phyloP scores from a whole-genome alignment of 2,113 vertebrate genomes.

The Melospiza melodia region DNA sequence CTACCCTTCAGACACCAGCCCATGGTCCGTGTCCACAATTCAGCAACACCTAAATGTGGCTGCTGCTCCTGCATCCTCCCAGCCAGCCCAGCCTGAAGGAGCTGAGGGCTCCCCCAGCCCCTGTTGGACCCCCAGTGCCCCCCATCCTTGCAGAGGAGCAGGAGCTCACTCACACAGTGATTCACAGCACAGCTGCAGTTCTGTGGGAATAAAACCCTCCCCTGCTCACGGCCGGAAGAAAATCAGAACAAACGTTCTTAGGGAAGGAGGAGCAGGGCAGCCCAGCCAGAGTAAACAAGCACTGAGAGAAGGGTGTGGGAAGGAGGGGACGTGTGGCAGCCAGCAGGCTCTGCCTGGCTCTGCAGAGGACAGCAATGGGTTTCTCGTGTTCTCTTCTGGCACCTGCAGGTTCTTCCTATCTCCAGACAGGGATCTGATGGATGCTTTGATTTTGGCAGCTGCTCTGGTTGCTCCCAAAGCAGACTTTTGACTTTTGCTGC shows the following conservation, averaged over 20 bases:
- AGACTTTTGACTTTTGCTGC: background rate
- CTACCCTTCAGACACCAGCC: background rate
- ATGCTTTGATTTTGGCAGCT: background rate
- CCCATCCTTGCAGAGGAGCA: background rate
- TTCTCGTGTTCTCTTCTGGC: background rate
- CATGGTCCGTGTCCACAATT: fast-evolving
- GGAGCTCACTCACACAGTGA: background rate
- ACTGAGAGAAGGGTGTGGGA: constrained; percentile 22
- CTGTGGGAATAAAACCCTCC: constrained; percentile 60
- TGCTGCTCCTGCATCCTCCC: background rate
- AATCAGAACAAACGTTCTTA: constrained; percentile 43
- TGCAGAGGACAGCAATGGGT: background rate
- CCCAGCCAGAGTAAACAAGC: constrained; percentile 61
- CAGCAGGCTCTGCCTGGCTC: background rate
- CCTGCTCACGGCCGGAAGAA: constrained; percentile 55
- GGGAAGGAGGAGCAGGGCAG: constrained; percentile 48
- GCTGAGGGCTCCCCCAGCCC: background rate
- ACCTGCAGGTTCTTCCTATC: fast-evolving
- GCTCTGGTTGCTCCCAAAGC: background rate
- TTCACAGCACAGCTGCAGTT: constrained; percentile 56
- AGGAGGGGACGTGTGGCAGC: background rate
- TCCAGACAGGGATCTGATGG: fast-evolving
- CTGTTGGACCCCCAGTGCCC: background rate
- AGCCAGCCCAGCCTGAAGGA: background rate
- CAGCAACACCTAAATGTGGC: fast-evolving